phyloP scores from a whole-genome alignment of 2,113 vertebrate genomes.

The Pyrgilauda ruficollis region DNA sequence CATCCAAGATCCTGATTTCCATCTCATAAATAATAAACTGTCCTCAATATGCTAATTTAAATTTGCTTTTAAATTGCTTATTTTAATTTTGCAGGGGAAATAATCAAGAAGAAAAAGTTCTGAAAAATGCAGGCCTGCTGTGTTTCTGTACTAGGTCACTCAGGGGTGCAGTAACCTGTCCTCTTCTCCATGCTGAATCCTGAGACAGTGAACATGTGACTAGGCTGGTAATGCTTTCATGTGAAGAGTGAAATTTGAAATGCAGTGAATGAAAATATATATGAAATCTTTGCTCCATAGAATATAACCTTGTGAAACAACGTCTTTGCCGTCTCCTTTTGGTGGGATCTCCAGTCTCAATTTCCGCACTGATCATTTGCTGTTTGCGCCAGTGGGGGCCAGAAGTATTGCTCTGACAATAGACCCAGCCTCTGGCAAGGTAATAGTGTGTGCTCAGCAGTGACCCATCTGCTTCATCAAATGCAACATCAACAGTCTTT shows the following conservation, averaged over 20 bases:
- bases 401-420: neutral
- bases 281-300: neutral
- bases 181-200: neutral
- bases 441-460: slow-evolving; percentile 23
- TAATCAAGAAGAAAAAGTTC: slow-evolving; percentile 49
- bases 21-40: slow-evolving; percentile 76
- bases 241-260: neutral
- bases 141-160: neutral
- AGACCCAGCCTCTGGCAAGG: neutral
- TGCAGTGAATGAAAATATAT: neutral
- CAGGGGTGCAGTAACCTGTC: neutral
- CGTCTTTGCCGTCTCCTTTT: neutral
- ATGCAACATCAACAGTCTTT: neutral
- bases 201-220: neutral
- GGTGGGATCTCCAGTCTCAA: neutral
- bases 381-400: neutral
- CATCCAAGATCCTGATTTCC: slow-evolving; percentile 68
- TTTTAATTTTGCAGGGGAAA: slow-evolving; percentile 59
- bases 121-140: neutral
- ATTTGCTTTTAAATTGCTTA: slow-evolving; percentile 58
- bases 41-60: slow-evolving; percentile 64
- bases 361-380: neutral
- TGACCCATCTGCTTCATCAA: slow-evolving; percentile 27
- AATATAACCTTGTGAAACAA: neutral
- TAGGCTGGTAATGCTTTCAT: neutral